Evolutionary conservation across 2,888 invertebrate species (phyloP), one percentile per base, ranked within the genome.

Genomic region (Globia sparganii): DNA sequence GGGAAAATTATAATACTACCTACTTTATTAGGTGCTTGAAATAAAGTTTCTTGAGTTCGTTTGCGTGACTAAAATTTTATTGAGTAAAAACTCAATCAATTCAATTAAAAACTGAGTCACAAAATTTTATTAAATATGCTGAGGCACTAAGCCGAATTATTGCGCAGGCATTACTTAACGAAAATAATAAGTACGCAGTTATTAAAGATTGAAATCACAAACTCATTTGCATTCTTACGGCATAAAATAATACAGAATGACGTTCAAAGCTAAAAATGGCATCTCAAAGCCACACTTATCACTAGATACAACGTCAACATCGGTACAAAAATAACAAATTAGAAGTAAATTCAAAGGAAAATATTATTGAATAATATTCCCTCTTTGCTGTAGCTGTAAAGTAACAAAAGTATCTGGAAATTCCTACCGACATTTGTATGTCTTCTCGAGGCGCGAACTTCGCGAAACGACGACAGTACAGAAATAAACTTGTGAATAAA

Each of bases 401-500:
- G 77, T 80, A 80, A 79, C 83, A 85, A 87, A 85, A 77, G 85
- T 85, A 79, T 83, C 72, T 80, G 76, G 61, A 73, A 85, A 81
- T 86, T 86, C 68, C 69, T 56, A 68, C 80, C 64, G 73, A 80
- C 81, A 85, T 83, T 88, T 85, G 85, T 87, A 83, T 75, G 85
- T 88, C 79, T 87, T 87, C 85, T 79, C 71, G 67, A 70, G 76
- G 86, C 72, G 83, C 61, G 79, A 87, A 81, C 64, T 87, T 81
- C 70, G 79, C 78, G 74, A 80, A 75, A 77, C 81, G 91, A 83
- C 88, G 88, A 87, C 88, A 83, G 85, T 85, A 86, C 88, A 85
- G 87, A 86, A 91, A 90, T 89, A 89, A 88, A 87, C 84, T 86
- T 84, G 81, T 92, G 91, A 92, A 92, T 92, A 91, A 91, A 88